Conservation (phyloP, 2,888 invertebrate genomes). For the Buathra laborator region DNA sequence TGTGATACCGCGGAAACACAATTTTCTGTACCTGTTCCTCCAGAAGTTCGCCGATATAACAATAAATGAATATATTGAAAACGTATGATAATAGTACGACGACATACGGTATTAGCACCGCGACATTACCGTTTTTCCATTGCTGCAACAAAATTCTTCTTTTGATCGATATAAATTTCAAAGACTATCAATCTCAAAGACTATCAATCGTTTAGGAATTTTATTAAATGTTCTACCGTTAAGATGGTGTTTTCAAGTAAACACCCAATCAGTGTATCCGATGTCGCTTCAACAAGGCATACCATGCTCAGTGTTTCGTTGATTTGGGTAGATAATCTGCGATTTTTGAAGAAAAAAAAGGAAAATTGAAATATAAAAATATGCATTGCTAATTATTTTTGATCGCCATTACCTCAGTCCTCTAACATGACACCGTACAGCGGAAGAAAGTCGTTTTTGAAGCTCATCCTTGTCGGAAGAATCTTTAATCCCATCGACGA, state of each 20-base stretch:
- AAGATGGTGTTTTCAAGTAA: conserved; percentile 1
- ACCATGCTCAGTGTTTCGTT: neutral
- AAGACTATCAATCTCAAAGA: neutral
- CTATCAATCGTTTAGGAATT: neutral
- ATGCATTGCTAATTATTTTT: neutral
- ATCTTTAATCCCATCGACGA: conserved; percentile 52
- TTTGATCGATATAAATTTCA: neutral
- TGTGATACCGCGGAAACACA: no score
- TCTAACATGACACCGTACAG: conserved; percentile 34
- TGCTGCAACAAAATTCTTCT: conserved; percentile 29
- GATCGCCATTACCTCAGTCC: conserved; percentile 27
- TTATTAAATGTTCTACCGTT: conserved; percentile 12
- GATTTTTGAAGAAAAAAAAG: neutral
- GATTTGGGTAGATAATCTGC: neutral
- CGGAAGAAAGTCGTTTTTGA: conserved; percentile 16
- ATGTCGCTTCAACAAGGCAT: conserved; percentile 3
- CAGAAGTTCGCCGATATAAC: conserved; percentile 61
- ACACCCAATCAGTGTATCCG: neutral
- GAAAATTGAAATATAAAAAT: neutral
- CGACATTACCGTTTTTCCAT: conserved; percentile 53
- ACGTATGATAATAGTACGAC: conserved; percentile 41
- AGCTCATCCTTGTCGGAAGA: neutral
- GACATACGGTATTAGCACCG: conserved; percentile 50
- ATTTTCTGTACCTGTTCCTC: conserved; percentile 49
- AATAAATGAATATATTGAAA: conserved; percentile 64